Evolutionary conservation across 2,113 vertebrate species (phyloP).

Genomic region (Gnathonemus longibarbis): DNA sequence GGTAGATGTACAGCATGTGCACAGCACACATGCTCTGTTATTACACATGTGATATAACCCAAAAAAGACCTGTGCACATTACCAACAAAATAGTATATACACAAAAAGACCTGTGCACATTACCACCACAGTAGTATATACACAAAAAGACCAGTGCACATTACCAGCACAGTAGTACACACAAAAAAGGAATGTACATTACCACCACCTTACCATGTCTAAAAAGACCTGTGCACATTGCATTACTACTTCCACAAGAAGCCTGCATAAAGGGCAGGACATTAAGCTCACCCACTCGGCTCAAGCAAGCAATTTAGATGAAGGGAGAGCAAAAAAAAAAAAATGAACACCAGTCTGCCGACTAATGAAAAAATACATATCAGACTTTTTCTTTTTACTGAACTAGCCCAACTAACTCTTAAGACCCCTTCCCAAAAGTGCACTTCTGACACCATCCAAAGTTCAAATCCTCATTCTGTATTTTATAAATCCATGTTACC

Average conservation of each 20-base stretch:
- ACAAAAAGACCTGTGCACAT: neutral
- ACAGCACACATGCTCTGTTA: neutral
- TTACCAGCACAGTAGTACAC: neutral
- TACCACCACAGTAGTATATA: neutral
- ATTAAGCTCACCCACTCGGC: neutral
- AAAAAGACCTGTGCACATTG: neutral
- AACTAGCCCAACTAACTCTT: neutral
- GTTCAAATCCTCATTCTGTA: neutral
- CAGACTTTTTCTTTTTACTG: neutral
- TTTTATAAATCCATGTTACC: constrained; percentile 2
- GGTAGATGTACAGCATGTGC: neutral
- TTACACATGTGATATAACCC: neutral
- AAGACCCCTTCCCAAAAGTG: neutral
- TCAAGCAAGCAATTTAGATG: neutral
- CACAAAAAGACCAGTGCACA: neutral
- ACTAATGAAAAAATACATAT: neutral
- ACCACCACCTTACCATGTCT: too few species aligned
- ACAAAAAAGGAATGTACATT: too few species aligned
- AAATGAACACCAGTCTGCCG: neutral
- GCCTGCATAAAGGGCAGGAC: neutral
- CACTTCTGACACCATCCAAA: neutral
- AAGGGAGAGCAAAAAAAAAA: neutral
- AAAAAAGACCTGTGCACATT: neutral
- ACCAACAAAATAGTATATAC: neutral
- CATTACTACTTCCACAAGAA: neutral